Evolutionary conservation across 2,888 invertebrate species (phyloP), one percentile per base, ranked within the genome.

Genomic region (Tetrapedia diversipes): DNA sequence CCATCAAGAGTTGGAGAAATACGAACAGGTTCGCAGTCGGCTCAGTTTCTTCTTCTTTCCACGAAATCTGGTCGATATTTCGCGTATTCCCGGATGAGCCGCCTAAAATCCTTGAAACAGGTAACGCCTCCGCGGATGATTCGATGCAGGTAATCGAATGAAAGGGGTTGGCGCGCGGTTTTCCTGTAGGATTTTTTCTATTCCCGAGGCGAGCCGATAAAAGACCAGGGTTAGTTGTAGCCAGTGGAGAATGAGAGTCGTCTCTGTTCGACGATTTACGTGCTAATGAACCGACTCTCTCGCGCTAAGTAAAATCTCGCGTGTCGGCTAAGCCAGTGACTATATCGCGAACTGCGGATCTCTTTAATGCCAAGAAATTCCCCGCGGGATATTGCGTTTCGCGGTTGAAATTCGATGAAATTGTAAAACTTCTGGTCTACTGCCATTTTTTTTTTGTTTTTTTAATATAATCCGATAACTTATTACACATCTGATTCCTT

Each of bases 1-100:
- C 93, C 99, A 99, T 92, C 98, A 98, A 93, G 99, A 99, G 93
- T 93, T 99, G 90, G 98, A 99, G 93, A 99, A 99, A 94, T 99
- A 99, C 91, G 99, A 99, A 93, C 99, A 99, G 94, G 95, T 95
- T 84, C 86, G 77, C 63, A 2, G n/a, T n/a, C n/a, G n/a, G n/a
- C n/a, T n/a, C n/a, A n/a, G n/a, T n/a, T n/a, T n/a, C 16, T 19
- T 24, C 14, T 16, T 29, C n/a, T 16, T 16, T 0, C 29, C 8
- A 7, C 16, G 6, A 14, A 27, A 29, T 27, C 10, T 0, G 3
- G 3, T 4, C 14, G 49, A 6, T 29, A 29, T 27, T 24, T 6
- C 3, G 34, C 16, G 10, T 3, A 6, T 16, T 4, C 27, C 49
- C 0, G 2, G 11, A 1, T 19, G 43, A 19, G 7, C 16, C 22